These are phyloP conservation scores for Drosophila koepferae DNA, from an alignment of 2,888 invertebrate species.

Conservation along the genomic window DNA sequence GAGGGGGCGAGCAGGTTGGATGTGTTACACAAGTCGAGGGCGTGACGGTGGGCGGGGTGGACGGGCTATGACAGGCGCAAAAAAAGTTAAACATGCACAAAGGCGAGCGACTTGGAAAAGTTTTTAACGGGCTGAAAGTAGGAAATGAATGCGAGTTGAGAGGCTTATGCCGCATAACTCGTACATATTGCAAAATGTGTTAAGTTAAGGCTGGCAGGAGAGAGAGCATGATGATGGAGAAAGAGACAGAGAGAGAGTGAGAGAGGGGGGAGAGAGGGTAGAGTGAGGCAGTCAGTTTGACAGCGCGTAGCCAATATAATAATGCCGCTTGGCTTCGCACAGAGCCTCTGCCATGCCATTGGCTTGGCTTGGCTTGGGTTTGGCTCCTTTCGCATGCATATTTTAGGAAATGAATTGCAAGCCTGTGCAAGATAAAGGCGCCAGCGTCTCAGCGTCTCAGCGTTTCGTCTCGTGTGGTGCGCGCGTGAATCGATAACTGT, in stretches of 20 bases:
- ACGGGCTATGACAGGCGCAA: conserved; percentile 43
- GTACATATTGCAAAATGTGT: conserved; percentile 68
- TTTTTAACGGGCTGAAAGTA: conserved; percentile 65
- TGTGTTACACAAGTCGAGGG: conserved; percentile 22
- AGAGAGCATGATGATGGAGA: background rate
- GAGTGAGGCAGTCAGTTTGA: conserved; percentile 44
- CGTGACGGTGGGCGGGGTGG: background rate
- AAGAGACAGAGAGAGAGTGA: background rate
- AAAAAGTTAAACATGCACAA: conserved; percentile 76
- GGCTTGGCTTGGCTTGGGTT: background rate
- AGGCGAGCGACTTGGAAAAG: conserved; percentile 57
- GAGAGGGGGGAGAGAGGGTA: background rate
- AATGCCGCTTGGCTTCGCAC: conserved; percentile 57
- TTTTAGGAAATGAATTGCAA: conserved; percentile 78
- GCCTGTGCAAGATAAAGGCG: conserved; percentile 68
- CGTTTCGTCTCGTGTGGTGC: conserved; percentile 38
- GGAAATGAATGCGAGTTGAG: conserved; percentile 61
- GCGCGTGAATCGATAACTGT: conserved; percentile 83
- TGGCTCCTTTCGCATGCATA: conserved; percentile 65
- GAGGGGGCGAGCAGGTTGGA: background rate
- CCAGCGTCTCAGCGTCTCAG: conserved; percentile 31
- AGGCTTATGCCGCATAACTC: conserved; percentile 73
- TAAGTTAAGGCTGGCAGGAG: background rate
- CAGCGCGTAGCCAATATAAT: conserved; percentile 75
- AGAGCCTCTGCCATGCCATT: background rate